A percentile compares a stretch with the other conserved stretches of the same genome.
These are phyloP conservation scores for Drosophila helvetica DNA, from an alignment of 2,888 invertebrate species.

Conservation along the genomic window DNA sequence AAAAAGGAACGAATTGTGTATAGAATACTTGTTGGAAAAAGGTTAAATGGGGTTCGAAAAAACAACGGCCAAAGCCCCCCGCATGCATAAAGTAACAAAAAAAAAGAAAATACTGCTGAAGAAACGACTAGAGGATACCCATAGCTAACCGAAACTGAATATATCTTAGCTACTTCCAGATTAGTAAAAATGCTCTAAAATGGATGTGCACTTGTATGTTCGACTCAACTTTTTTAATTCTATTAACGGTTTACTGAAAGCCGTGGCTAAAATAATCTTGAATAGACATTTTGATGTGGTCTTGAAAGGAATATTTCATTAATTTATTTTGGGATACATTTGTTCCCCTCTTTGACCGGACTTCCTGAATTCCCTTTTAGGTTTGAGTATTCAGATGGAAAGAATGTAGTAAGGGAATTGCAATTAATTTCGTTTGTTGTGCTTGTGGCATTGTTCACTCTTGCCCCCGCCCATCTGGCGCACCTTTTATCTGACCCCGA, in stretches of 20 bases:
- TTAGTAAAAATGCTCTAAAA: too few relatives aligned
- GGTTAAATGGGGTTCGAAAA: slow-evolving; percentile 32
- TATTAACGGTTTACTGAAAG: too few relatives aligned
- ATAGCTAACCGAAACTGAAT: neutral
- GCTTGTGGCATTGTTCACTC: slow-evolving; percentile 46
- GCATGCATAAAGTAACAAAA: slow-evolving; percentile 1
- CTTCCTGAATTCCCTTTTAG: neutral
- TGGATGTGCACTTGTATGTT: too few relatives aligned
- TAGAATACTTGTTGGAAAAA: slow-evolving; percentile 32
- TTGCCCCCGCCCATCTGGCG: slow-evolving; percentile 10
- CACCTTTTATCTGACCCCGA: slow-evolving; percentile 17
- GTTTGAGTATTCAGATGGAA: slow-evolving; percentile 5
- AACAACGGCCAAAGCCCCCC: slow-evolving; percentile 14
- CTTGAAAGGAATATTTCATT: neutral
- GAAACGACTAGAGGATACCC: neutral
- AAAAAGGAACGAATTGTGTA: slow-evolving; percentile 36
- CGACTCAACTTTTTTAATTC: too few relatives aligned
- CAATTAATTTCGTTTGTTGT: slow-evolving; percentile 76
- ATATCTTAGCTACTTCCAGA: neutral
- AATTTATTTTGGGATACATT: too few relatives aligned
- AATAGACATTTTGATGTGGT: neutral
- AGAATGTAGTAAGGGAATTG: slow-evolving; percentile 42
- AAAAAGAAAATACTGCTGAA: neutral
- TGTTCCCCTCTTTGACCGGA: neutral
- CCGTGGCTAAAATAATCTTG: too few relatives aligned